Evolutionary conservation across 2,113 vertebrate genomes (phyloP).

Genomic region (Cottus gobio): DNA sequence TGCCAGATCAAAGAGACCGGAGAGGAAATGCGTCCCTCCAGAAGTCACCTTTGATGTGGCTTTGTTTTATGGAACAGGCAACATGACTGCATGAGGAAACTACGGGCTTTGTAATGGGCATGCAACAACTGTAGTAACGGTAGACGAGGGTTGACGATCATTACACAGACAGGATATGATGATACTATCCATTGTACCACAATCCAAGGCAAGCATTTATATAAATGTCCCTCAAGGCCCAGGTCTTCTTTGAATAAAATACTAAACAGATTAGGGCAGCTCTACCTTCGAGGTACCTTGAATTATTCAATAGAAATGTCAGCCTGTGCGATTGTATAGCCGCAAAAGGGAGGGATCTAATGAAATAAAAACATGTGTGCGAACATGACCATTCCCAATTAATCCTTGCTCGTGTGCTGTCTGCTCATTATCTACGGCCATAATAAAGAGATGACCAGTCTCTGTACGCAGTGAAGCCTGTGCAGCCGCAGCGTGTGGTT

Average conservation of each 20-base stretch:
- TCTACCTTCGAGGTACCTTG: too few species aligned
- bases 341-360: too few species aligned
- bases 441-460: too few species aligned
- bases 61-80: slow-evolving; percentile 48
- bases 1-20: slow-evolving; percentile 56
- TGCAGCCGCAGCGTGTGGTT: too few species aligned
- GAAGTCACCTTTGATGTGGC: slow-evolving; percentile 60
- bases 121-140: slow-evolving; percentile 18
- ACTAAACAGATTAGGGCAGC: too few species aligned
- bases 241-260: not conserved
- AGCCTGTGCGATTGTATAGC: too few species aligned
- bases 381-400: too few species aligned
- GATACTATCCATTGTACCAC: not conserved
- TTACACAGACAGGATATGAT: not conserved
- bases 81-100: slow-evolving; percentile 46
- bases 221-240: not conserved
- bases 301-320: too few species aligned
- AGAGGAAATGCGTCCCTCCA: slow-evolving; percentile 40
- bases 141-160: slow-evolving; percentile 11
- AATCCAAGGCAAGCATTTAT: not conserved
- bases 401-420: too few species aligned
- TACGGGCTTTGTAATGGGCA: slow-evolving; percentile 21
- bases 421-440: too few species aligned
- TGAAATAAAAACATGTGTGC: too few species aligned
- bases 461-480: too few species aligned